Base-by-base conservation (phyloP, 2,797 vertebrate species). In the Sternarchorhynchus goeldii region DNA sequence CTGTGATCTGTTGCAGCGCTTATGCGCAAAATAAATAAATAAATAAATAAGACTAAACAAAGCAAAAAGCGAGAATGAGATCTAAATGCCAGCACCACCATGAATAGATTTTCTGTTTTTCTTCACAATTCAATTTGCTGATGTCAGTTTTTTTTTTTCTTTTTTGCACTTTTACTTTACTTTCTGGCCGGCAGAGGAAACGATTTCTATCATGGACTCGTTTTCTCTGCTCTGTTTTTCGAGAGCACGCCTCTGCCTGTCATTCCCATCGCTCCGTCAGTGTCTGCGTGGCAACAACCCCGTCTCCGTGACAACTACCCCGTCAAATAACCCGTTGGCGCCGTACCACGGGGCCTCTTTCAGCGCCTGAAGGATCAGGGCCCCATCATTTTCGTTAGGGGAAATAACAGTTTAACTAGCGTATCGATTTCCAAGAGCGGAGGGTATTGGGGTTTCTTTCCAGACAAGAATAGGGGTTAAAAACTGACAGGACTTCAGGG, bases 361-460 rank as follows among this genome's bases (percentile, higher is more conserved):
- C 66, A 50, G n/a, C 45, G 34, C 29, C 16, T 5, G n/a, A 32
- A 64, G 70, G 70, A 75, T 83, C 65, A 74, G 53, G 34, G 45
- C 16, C 29, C 12, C 31, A 6, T 16, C 16, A 56, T 77, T 73
- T 71, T 65, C 68, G 57, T 55, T 18, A 8, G 72, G 41, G 85
- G 87, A 89, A 89, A 87, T 90, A 92, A 87, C 87, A 88, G 88
- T 92, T 92, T 91, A 92, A 92, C 91, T 90, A 85, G 85, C 69
- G 72, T 92, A 93, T 93, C 87, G 91, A 93, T 92, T 90, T 87
- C 77, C 58, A 76, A 86, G 87, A 84, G 90, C 85, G 90, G 82
- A 87, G 87, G 87, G 55, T 86, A 91, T 89, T 88, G 85, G 88
- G 85, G 25, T 82, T 84, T 78, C 82, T 86, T 84, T 88, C 87